Evolutionary conservation across 1,140 invertebrate species (phyloP).

Genomic region (Leptoteleia sp.): DNA sequence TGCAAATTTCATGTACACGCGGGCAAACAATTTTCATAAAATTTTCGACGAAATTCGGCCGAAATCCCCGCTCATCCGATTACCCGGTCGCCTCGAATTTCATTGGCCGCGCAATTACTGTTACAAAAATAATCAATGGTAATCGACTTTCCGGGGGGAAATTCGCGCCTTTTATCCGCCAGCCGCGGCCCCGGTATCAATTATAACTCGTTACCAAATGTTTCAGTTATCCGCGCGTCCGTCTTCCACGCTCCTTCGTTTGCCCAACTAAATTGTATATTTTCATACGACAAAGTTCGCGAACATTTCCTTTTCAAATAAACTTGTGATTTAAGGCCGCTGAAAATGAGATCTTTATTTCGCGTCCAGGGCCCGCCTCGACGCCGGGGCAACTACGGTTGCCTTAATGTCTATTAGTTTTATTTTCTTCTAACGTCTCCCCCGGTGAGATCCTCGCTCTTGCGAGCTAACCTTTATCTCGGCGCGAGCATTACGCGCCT

Average conservation of each 20-base stretch:
- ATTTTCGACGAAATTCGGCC: conserved; percentile 34
- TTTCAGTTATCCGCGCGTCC: conserved; percentile 18
- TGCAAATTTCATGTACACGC: conserved; percentile 50
- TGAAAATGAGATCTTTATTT: conserved; percentile 77
- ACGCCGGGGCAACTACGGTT: conserved; percentile 70
- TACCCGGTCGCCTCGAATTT: conserved; percentile 2
- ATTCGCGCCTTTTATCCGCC: not conserved
- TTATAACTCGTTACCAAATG: conserved; percentile 40
- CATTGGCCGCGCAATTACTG: not conserved
- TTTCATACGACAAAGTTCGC: conserved; percentile 34
- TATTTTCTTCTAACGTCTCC: no score
- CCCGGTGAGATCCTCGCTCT: conserved; percentile 46
- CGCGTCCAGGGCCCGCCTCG: conserved; percentile 68
- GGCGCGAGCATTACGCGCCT: conserved; percentile 39
- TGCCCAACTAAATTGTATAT: conserved; percentile 36
- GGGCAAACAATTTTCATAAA: conserved; percentile 38
- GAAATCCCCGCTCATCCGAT: conserved; percentile 17
- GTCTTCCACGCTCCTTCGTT: conserved; percentile 17
- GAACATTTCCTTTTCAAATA: conserved; percentile 68
- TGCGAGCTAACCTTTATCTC: conserved; percentile 71
- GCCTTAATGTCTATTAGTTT: conserved; percentile 79
- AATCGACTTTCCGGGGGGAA: conserved; percentile 2
- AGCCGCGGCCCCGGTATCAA: conserved; percentile 28
- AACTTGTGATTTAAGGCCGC: conserved; percentile 76
- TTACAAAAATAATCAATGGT: conserved; percentile 31